Evolutionary conservation across 2,113 vertebrate genomes (phyloP), one percentile per base, ranked within the genome.

Genomic region (Cyanoliseus patagonus): DNA sequence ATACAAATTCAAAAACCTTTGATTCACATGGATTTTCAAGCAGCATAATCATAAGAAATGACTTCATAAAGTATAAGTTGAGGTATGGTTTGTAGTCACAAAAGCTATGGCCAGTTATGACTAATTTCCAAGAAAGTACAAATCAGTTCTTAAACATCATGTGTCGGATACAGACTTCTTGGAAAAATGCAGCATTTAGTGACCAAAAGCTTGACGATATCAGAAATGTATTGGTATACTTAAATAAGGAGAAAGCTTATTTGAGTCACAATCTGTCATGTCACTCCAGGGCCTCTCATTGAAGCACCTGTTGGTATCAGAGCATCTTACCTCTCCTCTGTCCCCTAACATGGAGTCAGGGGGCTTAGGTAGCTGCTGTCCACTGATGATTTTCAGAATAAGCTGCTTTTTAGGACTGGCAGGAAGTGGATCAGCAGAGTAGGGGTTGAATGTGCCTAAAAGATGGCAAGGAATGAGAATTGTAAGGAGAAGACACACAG

Each of bases 261-360:
- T 22, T 37, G 68, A 51, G 81, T 44, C 59, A 23, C 18, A 37
- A 1, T 1, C n/a, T 85, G 83, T 49, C 12, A 3, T 3, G 22
- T 52, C 70, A 59, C 53, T 57, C 25, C 63, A 51, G 55, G 31
- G 77, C 24, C 44, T 66, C 33, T 61, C 7, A 13, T 3, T 22
- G 37, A 47, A 94, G 44, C 30, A 8, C 5, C 10, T 80, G 44
- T 6, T 39, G 17, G 20, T n/a, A 39, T 31, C n/a, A 9, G 35
- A 44, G 57, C 17, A 12, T 25, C 93, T 98, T 93, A 99, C 99
- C 99, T 99, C 99, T 90, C 99, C 99, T 89, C 99, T 98, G 97
- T 99, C 99, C 70, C 99, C 99, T 92, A 99, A 96, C 99, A 99
- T 98, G 11, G 99, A 99, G 96, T 99, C 99, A 37, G 99, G 99